Percentiles rank a stretch among this genome's conserved stretches.
These are phyloP conservation scores for Numenius phaeopus DNA, from an alignment of 2,797 vertebrate genomes.

Conservation along the genomic window DNA sequence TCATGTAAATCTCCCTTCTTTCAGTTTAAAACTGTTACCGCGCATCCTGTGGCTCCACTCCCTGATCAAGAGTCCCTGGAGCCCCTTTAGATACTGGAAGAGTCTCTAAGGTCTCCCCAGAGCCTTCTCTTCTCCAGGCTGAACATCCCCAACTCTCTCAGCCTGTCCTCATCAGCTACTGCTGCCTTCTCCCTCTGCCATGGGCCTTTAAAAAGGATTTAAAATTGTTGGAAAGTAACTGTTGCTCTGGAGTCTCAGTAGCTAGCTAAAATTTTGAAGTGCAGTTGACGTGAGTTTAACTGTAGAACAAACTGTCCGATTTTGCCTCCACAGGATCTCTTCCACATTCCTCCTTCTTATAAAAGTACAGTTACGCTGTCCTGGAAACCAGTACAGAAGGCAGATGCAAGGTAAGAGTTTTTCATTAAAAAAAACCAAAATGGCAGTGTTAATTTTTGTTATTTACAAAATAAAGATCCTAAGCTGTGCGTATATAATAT, in stretches of 20 bases:
- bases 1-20: too few species aligned
- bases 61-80: too few species aligned
- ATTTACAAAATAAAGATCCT: not conserved
- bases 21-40: too few species aligned
- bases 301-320: constrained; percentile 10
- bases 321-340: constrained; percentile 89
- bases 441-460: accelerated
- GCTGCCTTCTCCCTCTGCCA: not conserved
- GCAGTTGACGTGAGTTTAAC: not conserved
- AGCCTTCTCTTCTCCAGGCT: too few species aligned
- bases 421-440: not conserved
- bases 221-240: not conserved
- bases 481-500: not conserved
- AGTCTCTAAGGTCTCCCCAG: too few species aligned
- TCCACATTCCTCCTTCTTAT: constrained; percentile 98
- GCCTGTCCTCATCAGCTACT: not conserved
- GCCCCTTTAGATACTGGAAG: too few species aligned
- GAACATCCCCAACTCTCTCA: too few species aligned
- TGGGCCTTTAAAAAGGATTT: not conserved
- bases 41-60: too few species aligned
- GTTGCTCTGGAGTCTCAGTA: not conserved
- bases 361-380: constrained; percentile 97
- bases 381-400: constrained; percentile 97
- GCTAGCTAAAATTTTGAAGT: not conserved
- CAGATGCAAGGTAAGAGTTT: constrained; percentile 88